A percentile compares a stretch with the other conserved stretches of the same genome.
phyloP scores from a whole-genome alignment of 2,888 invertebrate genomes.

The Phaedon cochleariae region DNA sequence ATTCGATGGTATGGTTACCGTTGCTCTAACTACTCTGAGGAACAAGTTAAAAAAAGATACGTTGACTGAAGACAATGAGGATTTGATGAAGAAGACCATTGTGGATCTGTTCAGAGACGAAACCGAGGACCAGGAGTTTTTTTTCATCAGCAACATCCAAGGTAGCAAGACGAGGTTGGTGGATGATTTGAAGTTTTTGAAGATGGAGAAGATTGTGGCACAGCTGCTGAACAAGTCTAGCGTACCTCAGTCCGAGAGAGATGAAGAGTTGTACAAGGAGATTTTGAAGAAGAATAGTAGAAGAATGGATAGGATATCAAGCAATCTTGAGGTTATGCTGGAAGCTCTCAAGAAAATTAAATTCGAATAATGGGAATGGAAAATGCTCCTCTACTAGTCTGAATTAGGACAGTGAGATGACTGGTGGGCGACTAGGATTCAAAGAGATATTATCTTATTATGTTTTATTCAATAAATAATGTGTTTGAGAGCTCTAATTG shows the following conservation, averaged over 20 bases:
- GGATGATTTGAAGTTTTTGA: slow-evolving; percentile 39
- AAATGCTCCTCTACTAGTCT: no score
- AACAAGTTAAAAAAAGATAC: slow-evolving; percentile 24
- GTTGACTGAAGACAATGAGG: slow-evolving; percentile 39
- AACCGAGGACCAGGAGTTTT: slow-evolving; percentile 41
- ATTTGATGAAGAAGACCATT: slow-evolving; percentile 42
- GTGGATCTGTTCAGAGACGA: slow-evolving; percentile 27
- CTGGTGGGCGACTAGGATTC: no score
- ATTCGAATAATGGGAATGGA: not conserved
- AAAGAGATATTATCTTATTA: no score
- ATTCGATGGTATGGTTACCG: slow-evolving; percentile 42
- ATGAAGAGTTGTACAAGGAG: not conserved
- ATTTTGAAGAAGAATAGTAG: slow-evolving; percentile 9
- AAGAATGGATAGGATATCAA: slow-evolving; percentile 17
- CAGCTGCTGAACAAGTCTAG: slow-evolving; percentile 5
- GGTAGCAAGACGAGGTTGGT: slow-evolving; percentile 38
- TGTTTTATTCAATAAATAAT: not conserved
- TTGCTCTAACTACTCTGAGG: slow-evolving; percentile 42
- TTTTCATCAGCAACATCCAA: slow-evolving; percentile 39
- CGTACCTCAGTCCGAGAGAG: not conserved
- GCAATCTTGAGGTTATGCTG: slow-evolving; percentile 17
- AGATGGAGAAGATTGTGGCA: slow-evolving; percentile 39
- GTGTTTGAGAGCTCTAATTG: not conserved
- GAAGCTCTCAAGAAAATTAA: slow-evolving; percentile 11
- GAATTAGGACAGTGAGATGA: no score